Conservation (phyloP, 2,113 vertebrate genomes). For the Terrapene triunguis region DNA sequence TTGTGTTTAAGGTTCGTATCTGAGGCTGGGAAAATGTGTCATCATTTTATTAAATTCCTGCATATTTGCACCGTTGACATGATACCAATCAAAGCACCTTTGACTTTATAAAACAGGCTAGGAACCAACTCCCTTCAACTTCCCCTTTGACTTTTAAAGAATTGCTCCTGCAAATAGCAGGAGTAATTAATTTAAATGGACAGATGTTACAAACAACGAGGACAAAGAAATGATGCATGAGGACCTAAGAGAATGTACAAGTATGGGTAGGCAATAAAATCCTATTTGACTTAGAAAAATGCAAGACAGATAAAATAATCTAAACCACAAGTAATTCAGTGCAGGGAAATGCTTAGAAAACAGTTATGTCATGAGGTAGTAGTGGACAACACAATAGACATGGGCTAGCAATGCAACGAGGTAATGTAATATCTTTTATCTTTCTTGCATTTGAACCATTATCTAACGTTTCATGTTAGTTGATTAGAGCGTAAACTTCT, state of each 20-base stretch:
- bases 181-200: background rate
- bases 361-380: background rate
- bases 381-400: background rate
- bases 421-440: background rate
- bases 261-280: background rate
- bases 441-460: constrained; percentile 3
- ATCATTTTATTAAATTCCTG: background rate
- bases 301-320: background rate
- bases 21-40: background rate
- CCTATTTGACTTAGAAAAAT: background rate
- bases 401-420: background rate
- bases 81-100: background rate
- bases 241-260: background rate
- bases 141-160: background rate
- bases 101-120: background rate
- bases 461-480: background rate
- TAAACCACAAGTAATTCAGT: background rate
- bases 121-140: background rate
- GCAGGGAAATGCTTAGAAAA: background rate
- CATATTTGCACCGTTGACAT: background rate
- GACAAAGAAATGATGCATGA: background rate
- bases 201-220: background rate
- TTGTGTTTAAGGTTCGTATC: background rate
- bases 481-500: background rate
- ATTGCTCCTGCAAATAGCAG: background rate